phyloP scores from a whole-genome alignment of 2,888 invertebrate species.

The Cryptops parisi region DNA sequence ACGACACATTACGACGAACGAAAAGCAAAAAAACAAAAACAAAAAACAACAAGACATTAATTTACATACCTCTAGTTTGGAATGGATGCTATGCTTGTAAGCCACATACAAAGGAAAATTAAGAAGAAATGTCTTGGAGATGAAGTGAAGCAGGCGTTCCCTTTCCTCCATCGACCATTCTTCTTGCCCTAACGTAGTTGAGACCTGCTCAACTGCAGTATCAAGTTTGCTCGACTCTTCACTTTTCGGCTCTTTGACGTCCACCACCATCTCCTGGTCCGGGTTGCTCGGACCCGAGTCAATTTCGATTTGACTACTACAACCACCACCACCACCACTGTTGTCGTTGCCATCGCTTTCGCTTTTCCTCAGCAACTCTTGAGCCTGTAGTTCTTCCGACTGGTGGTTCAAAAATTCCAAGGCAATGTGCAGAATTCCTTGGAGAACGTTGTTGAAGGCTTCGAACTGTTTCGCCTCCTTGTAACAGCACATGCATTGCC shows the following conservation, averaged over 20 bases:
- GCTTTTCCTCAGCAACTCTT: neutral
- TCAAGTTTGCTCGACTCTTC: constrained; percentile 16
- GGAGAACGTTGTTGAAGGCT: constrained; percentile 72
- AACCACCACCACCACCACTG: constrained; percentile 27
- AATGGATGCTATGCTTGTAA: constrained; percentile 66
- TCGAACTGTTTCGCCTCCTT: constrained; percentile 85
- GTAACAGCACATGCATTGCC: constrained; percentile 92
- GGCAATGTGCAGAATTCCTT: constrained; percentile 68
- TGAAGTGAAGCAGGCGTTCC: constrained; percentile 72
- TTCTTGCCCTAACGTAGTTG: constrained; percentile 10
- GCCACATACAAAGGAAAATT: constrained; percentile 60
- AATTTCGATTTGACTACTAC: too few species aligned
- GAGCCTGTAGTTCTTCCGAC: constrained; percentile 1
- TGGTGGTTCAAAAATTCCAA: constrained; percentile 45
- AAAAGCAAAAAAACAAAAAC: too few species aligned
- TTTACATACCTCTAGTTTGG: constrained; percentile 46
- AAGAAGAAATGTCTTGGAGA: constrained; percentile 72
- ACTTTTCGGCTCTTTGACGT: constrained; percentile 20
- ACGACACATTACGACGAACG: too few species aligned
- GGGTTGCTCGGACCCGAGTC: constrained; percentile 25
- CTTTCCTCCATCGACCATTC: constrained; percentile 65
- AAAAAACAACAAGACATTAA: too few species aligned
- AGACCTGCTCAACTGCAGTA: constrained; percentile 8
- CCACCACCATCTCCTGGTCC: constrained; percentile 12
- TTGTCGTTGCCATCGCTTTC: constrained; percentile 18